phyloP scores from a whole-genome alignment of 2,113 vertebrate genomes.

The Hyaena hyaena region DNA sequence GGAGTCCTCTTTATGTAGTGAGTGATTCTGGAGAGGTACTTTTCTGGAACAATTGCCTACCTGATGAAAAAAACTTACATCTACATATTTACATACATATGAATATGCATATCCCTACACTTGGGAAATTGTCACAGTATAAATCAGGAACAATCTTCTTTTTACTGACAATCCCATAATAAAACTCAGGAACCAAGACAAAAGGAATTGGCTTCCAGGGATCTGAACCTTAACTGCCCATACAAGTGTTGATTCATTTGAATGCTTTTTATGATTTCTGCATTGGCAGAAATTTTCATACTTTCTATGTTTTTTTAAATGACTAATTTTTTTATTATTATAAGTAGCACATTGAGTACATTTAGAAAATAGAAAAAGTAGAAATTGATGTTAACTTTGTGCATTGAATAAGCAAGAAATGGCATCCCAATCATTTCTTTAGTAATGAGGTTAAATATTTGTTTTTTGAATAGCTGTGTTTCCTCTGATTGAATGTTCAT shows the following conservation, averaged over 20 bases:
- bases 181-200: slow-evolving; percentile 64
- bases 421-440: slow-evolving; percentile 45
- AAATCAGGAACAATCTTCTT: slow-evolving; percentile 43
- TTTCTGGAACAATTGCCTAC: slow-evolving; percentile 41
- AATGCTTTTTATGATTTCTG: slow-evolving; percentile 70
- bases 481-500: slow-evolving; percentile 55
- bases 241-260: slow-evolving; percentile 67
- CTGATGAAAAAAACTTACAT: slow-evolving; percentile 21
- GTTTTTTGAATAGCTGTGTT: slow-evolving; percentile 55
- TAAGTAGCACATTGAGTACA: slow-evolving; percentile 61
- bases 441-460: slow-evolving; percentile 56
- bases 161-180: slow-evolving; percentile 20
- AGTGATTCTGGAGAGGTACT: slow-evolving; percentile 11
- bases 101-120: not conserved
- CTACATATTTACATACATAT: not conserved
- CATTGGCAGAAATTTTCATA: slow-evolving; percentile 68
- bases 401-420: slow-evolving; percentile 66
- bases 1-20: not conserved
- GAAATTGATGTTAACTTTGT: slow-evolving; percentile 65
- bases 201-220: slow-evolving; percentile 60
- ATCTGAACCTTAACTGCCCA: slow-evolving; percentile 69
- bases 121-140: slow-evolving; percentile 49
- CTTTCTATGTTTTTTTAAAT: slow-evolving; percentile 59
- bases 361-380: slow-evolving; percentile 69
- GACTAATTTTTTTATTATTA: slow-evolving; percentile 72